Base-by-base conservation (phyloP, 1,140 invertebrate genomes). In the Hycleus cichorii region DNA sequence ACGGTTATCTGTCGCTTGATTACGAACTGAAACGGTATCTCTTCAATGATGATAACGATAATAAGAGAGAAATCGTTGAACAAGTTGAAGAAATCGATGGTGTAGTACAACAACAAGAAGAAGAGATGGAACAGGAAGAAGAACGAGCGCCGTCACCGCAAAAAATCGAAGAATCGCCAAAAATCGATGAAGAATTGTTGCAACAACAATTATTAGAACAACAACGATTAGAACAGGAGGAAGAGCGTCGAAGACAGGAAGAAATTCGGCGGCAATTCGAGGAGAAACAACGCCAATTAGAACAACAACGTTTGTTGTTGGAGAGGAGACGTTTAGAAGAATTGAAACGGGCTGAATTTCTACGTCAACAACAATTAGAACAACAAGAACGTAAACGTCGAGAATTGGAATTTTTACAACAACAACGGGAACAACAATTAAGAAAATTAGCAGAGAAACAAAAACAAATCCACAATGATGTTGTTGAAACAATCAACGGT, bases 121-220 rank as follows among this genome's bases (percentile, higher is more conserved):
- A 97, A 73, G 87, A 88, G 69, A 25, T 91, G 0, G 95, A 98
- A 74, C 92, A 95, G 73, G 93, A 96, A 70, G 97, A 97, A 76
- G 93, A 96, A 73, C 80, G 89, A 2, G 79, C 18, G 18, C 18
- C 18, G 1, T 18, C 18, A 1, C 18, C 18, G 18, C 18, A 18
- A 1, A 76, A 58, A 32, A 81, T 84, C 53, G 78, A 81, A 58
- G 84, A 88, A 61, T 87, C 88, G 63, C 49, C 7, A 1, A 18
- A 18, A 42, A 52, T 11, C n/a, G 11, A 25, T 25, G 47, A 48
- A 48, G 47, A 48, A 26, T 25, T 48, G 25, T 25, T 43, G 42
- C 38, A 32, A 32, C 4, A 3, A 32, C 32, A 4, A 32, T 32
- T 7, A 51, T 63, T 63, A 51, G 58, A 67, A 50, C 47, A 54